A percentile compares a stretch with the other conserved stretches of the same genome.
phyloP scores from a whole-genome alignment of 2,888 invertebrate species.

The Ferrisia virgata region DNA sequence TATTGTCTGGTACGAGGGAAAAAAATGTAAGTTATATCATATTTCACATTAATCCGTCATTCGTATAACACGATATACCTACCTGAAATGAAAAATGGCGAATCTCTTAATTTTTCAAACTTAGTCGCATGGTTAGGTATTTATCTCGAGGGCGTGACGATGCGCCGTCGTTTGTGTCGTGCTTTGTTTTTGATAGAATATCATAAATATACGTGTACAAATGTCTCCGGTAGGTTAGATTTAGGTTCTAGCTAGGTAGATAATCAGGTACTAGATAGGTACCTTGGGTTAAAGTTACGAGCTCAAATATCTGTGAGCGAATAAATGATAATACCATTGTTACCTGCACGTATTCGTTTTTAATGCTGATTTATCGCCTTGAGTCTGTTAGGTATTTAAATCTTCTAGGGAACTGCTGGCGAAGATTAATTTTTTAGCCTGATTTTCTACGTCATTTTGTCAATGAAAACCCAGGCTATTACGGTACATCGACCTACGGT shows the following conservation, averaged over 20 bases:
- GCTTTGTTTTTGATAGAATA: too few relatives aligned
- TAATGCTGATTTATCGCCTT: constrained; percentile 13
- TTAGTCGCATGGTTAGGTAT: not conserved
- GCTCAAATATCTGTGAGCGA: constrained; percentile 7
- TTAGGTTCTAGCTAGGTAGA: too few relatives aligned
- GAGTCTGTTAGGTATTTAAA: not conserved
- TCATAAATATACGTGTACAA: too few relatives aligned
- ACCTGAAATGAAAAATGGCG: not conserved
- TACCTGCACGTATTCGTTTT: not conserved
- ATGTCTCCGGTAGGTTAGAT: too few relatives aligned
- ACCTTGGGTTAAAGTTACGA: not conserved
- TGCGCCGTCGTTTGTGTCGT: not conserved
- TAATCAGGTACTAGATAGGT: too few relatives aligned
- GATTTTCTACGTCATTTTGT: too few relatives aligned
- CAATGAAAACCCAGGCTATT: too few relatives aligned
- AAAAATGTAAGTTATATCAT: not conserved
- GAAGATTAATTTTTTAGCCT: not conserved
- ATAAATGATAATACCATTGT: not conserved
- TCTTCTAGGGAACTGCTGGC: not conserved
- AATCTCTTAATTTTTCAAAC: not conserved
- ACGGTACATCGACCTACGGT: too few relatives aligned
- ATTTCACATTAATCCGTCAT: constrained; percentile 12
- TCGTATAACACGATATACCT: not conserved
- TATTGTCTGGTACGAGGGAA: not conserved
- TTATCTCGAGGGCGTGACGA: not conserved